These are phyloP conservation scores for Dolichomitus sp. DNA, from an alignment of 2,888 invertebrate species.

Conservation along the genomic window DNA sequence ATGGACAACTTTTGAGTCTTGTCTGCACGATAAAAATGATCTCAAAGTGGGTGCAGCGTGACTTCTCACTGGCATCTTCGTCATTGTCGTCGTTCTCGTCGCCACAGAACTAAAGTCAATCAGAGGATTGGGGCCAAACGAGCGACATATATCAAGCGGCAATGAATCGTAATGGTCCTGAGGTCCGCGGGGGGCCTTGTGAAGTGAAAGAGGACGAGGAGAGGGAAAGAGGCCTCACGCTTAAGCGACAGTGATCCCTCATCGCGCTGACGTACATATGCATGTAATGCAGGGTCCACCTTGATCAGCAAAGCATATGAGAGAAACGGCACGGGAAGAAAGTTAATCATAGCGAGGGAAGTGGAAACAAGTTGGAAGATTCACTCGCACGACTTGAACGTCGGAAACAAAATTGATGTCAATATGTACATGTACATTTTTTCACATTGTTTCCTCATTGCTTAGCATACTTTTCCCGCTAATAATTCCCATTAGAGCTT, in stretches of 20 bases:
- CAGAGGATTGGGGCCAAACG: slow-evolving; percentile 78
- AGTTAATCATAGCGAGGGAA: slow-evolving; percentile 1
- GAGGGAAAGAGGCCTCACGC: slow-evolving; percentile 49
- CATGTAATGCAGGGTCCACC: slow-evolving; percentile 34
- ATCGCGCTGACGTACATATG: slow-evolving; percentile 72
- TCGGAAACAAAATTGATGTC: neutral
- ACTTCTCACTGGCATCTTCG: neutral
- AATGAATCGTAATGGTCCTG: slow-evolving; percentile 80
- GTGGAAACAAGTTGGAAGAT: slow-evolving; percentile 13
- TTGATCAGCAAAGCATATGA: slow-evolving; percentile 1
- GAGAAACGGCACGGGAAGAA: slow-evolving; percentile 8
- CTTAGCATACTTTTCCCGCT: neutral
- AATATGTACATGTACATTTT: neutral
- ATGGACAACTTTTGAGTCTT: slow-evolving; percentile 15
- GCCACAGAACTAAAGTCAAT: slow-evolving; percentile 76
- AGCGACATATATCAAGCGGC: slow-evolving; percentile 81
- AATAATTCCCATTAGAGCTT: neutral
- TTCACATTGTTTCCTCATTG: neutral
- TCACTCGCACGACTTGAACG: neutral
- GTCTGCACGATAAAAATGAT: slow-evolving; percentile 13
- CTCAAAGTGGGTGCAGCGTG: slow-evolving; percentile 35
- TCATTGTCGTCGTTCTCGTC: slow-evolving; percentile 42
- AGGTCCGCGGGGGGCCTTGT: slow-evolving; percentile 75
- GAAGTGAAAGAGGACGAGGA: slow-evolving; percentile 35
- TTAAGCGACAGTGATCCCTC: slow-evolving; percentile 81